Base-by-base conservation (phyloP, 2,888 invertebrate species). In the Drosophila helvetica region DNA sequence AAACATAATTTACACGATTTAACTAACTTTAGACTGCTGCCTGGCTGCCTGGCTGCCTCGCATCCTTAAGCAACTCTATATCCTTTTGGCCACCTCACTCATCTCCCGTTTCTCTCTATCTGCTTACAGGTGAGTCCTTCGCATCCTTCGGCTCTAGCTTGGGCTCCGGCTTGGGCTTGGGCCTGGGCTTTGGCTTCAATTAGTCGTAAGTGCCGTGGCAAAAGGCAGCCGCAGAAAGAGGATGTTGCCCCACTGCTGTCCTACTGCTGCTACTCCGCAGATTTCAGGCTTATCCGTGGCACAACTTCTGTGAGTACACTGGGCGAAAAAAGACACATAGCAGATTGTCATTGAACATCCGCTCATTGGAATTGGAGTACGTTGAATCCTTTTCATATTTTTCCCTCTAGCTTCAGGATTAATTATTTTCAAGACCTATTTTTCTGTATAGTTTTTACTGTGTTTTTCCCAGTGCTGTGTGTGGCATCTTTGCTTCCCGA, bases 1-100 rank as follows among this genome's bases (percentile, higher is more conserved):
- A 86, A 77, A 79, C 89, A 86, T 88, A 88, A 86, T 88, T 88
- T 81, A 87, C 89, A 79, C 79, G 86, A 85, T 78, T 86, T 87
- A 74, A 81, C 76, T 72, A 85, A 86, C 79, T 87, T 87, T 78
- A 86, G 76, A 72, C 72, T 47, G 42, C 22, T 18, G 42, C 18
- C 30, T 43, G 3, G 18, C 55, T 33, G 27, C 48, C 22, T 18
- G 42, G n/a, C 30, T 43, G 3, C 22, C 55, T 33, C 25, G 38
- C 12, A 70, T 43, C 60, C 60, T 67, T 54, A 67, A 55, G 65
- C 65, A 65, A 65, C 38, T 43, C 27, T 2, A 27, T 8, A 7
- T 12, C 22, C 43, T 5, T 43, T 54, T 52, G 12, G 12, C 30
- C 30, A 15, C n/a, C 17, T n/a, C 48, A 47, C 58, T 59, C 25